Base-by-base conservation (phyloP, 2,797 vertebrate species). In the Lutjanus argentimaculatus region DNA sequence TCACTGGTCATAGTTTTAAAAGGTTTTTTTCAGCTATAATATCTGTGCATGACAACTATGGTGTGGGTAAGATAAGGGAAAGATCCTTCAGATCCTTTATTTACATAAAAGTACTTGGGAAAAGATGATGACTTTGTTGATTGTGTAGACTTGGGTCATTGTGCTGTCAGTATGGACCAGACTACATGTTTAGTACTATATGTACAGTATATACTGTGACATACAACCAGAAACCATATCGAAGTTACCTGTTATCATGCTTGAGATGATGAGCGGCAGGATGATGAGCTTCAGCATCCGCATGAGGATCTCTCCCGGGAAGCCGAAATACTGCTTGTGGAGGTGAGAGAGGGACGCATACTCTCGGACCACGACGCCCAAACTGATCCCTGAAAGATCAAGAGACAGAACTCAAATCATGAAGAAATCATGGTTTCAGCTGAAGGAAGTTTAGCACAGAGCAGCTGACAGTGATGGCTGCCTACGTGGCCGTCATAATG, bases 281-380 rank as follows among this genome's bases (percentile, higher is more conserved):
- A 99, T 98, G 91, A 99, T 93, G 72, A 99, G 96, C 86, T 99
- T 99, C 63, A 99, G 96, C 98, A 99, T 99, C 81, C 98, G 94
- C 98, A 99, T 99, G 57, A 99, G 95, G 85, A 99, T 87, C 85
- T 99, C 98, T 84, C 98, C 98, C 0, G 97, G 98, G 93, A 99
- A 99, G 58, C 97, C 96, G 58, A 99, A 98, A 86, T 99, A 99
- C 92, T 97, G 95, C 86, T 98, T 99, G 80, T 98, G 91, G 77
- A 99, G 93, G 19, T 94, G 92, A 9, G 98, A 97, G 30, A 99
- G 95, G 0, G 95, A 95, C 0, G 95, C 93, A 68, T 98, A 96
- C 91, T 99, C 97, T 75, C 98, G 95, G 76, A 99, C 97, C 83
- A 97, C 84, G 30, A 99, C 36, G 0, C 98, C 98, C 21, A 97